Evolutionary conservation across 92 coral and sea anemone genomes (phyloP), one percentile per base, ranked within the genome.

Genomic region (Phymanthus crucifer): DNA sequence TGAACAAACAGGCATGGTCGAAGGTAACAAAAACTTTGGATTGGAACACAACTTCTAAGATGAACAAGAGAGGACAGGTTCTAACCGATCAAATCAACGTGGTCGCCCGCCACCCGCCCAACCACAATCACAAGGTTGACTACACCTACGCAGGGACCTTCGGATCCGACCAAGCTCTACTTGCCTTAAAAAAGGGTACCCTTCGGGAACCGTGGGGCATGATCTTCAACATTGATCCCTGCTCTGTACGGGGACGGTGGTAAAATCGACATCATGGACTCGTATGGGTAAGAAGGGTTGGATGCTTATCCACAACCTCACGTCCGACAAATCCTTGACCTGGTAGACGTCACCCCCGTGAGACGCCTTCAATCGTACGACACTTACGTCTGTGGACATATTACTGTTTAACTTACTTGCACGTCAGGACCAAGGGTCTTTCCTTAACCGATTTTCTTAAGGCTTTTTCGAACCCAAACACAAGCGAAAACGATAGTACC

Each of bases 141-240:
- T 70, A 70, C 43, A n/a, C 26, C 19, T 70, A 70, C 74, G 27
- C 33, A 3, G 74, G 74, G 0, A 70, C 74, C 33, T 47, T 24
- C 29, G 74, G 4, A 11, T 70, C 50, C 17, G 74, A 70, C 26
- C 74, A 70, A 32, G 74, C 74, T 1, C 14, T 31, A 3, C 37
- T 21, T 1, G 9, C 10, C 29, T 21, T 70, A 13, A 32, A 70
- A 35, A 29, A 29, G 4, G 29, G 11, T 17, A 16, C 40, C 3
- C 74, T 37, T 2, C 26, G 7, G 11, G 27, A 40, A 70, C 50
- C 74, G 0, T 70, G 74, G 74, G 46, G 74, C 0, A 70, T 70
- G 74, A 21, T 70, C 21, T 29, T 70, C 43, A 70, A 36, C 23
- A 70, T 21, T 23, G 74, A 70, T 47, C 74, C 74, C 5, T 6